A percentile compares a stretch with the other conserved stretches of the same genome.
phyloP scores from a whole-genome alignment of 2,888 invertebrate genomes.

The Volucella inflata region DNA sequence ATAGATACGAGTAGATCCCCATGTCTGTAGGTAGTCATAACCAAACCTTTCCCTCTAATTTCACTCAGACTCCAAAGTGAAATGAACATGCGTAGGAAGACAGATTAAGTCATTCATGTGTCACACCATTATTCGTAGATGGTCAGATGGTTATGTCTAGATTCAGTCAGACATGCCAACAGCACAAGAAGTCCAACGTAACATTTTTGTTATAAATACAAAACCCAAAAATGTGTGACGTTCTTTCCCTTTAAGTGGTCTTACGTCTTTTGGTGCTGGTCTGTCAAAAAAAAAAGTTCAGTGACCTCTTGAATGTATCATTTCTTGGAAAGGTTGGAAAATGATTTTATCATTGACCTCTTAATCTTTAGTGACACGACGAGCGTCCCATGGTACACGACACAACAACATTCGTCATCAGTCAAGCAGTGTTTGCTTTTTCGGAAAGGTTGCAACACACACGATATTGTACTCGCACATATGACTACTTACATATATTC shows the following conservation, averaged over 20 bases:
- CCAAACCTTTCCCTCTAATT: conserved; percentile 19
- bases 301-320: conserved; percentile 23
- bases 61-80: conserved; percentile 31
- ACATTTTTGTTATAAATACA: background rate
- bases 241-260: conserved; percentile 4
- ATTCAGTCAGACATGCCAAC: background rate
- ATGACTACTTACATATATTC: background rate
- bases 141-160: conserved; percentile 21
- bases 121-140: conserved; percentile 41
- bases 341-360: conserved; percentile 34
- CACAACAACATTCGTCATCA: conserved; percentile 58
- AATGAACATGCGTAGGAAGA: conserved; percentile 36
- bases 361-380: conserved; percentile 39
- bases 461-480: conserved; percentile 24
- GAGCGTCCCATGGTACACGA: conserved; percentile 27
- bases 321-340: conserved; percentile 17
- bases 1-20: conserved; percentile 4
- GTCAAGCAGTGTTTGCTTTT: conserved; percentile 41
- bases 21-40: background rate
- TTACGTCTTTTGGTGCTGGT: background rate
- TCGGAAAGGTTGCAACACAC: conserved; percentile 43
- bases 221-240: conserved; percentile 2
- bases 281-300: conserved; percentile 36
- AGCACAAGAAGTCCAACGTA: background rate
- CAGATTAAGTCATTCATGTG: conserved; percentile 52